A percentile compares a stretch with the other conserved stretches of the same genome.
Evolutionary conservation across 2,888 invertebrate genomes (phyloP).

Genomic region (Dinocampus coccinellae): DNA sequence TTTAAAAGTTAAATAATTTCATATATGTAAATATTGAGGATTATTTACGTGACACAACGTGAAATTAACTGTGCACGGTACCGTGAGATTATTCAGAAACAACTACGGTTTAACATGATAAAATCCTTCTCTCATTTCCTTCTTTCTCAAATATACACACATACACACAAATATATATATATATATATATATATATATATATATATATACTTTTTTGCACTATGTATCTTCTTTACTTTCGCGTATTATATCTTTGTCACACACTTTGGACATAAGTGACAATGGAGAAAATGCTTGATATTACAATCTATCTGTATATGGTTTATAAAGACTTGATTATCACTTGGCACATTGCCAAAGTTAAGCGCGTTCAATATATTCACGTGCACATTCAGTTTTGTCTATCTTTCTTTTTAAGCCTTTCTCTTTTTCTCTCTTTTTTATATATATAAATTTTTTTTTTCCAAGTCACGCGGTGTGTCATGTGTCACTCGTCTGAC

Average conservation of each 20-base stretch:
- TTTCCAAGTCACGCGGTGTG: slow-evolving; percentile 20
- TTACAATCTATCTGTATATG: neutral
- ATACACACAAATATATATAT: too few species aligned
- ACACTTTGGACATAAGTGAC: slow-evolving; percentile 11
- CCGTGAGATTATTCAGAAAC: slow-evolving; percentile 2
- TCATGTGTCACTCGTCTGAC: slow-evolving; percentile 16
- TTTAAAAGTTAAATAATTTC: neutral
- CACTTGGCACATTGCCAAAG: slow-evolving; percentile 41
- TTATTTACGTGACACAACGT: neutral
- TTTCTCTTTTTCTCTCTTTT: too few species aligned
- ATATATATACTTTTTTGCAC: too few species aligned
- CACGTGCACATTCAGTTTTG: neutral
- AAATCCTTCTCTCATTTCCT: neutral
- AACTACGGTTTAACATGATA: slow-evolving; percentile 16
- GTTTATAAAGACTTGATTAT: slow-evolving; percentile 16
- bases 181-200: too few species aligned
- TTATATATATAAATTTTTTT: too few species aligned
- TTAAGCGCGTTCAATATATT: slow-evolving; percentile 8
- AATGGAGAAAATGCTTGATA: slow-evolving; percentile 18
- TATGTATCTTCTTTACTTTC: neutral
- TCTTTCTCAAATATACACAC: too few species aligned
- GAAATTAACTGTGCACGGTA: neutral
- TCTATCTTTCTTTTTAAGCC: slow-evolving; percentile 21
- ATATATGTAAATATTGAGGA: neutral
- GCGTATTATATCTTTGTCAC: neutral